These are phyloP conservation scores for Ceraclea dissimilis DNA, from an alignment of 2,888 invertebrate genomes.

Conservation along the genomic window DNA sequence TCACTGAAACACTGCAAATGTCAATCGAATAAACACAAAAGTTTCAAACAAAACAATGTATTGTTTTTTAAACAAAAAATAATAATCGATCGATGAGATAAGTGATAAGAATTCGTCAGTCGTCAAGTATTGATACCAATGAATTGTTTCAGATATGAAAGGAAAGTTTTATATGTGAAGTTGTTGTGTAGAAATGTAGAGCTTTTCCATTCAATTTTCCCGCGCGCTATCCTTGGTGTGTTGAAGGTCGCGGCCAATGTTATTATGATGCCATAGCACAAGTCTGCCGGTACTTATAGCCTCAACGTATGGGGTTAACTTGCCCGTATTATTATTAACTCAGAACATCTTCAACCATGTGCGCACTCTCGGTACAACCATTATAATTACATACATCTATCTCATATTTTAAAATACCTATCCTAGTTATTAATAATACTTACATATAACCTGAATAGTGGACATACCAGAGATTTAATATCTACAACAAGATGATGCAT, in stretches of 20 bases:
- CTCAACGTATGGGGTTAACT: constrained; percentile 14
- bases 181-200: background rate
- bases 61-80: no score
- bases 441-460: no score
- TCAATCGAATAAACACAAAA: no score
- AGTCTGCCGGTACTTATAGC: constrained; percentile 19
- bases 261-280: constrained; percentile 10
- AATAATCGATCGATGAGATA: no score
- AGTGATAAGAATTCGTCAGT: no score
- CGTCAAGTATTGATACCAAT: no score
- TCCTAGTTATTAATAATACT: no score
- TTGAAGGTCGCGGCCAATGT: constrained; percentile 20
- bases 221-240: constrained; percentile 19
- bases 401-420: background rate
- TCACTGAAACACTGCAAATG: no score
- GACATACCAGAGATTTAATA: no score
- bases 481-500: no score
- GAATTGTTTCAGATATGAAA: background rate
- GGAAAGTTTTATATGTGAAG: background rate
- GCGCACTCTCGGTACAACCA: constrained; percentile 1
- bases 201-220: constrained; percentile 17
- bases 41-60: no score
- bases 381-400: background rate
- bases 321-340: background rate
- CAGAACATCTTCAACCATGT: constrained; percentile 6